Evolutionary conservation across 30 jellyfish, hydroid and myxozoan species (phyloP).

Genomic region (Cassiopea andromeda): DNA sequence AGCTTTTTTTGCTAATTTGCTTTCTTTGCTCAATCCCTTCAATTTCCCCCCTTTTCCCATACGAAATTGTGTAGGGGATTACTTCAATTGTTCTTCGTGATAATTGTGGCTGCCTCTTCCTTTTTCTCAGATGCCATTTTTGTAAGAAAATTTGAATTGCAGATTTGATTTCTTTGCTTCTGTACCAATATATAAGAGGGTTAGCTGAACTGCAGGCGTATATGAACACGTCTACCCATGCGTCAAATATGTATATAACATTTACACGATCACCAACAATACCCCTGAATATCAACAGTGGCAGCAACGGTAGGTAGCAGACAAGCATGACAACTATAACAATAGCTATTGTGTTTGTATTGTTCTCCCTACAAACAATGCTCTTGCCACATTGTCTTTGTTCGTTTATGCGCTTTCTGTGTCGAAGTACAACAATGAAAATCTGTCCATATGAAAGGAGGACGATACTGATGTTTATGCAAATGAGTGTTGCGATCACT

Average conservation of each 20-base stretch:
- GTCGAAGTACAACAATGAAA: constrained; percentile 53
- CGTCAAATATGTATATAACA: constrained; percentile 42
- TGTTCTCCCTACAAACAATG: constrained; percentile 46
- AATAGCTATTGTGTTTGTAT: constrained; percentile 70
- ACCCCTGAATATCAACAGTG: constrained; percentile 53
- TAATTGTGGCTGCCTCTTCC: constrained; percentile 10
- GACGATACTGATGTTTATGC: constrained; percentile 44
- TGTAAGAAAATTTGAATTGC: constrained; percentile 43
- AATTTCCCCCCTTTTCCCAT: neutral
- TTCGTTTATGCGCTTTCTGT: constrained; percentile 60
- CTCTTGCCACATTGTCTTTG: constrained; percentile 31
- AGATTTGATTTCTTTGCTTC: constrained; percentile 66
- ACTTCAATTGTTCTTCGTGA: constrained; percentile 44
- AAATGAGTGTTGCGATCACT: constrained; percentile 33
- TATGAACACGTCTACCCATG: constrained; percentile 76
- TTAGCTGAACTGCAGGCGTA: constrained; percentile 70
- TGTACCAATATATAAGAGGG: constrained; percentile 69
- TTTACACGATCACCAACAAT: constrained; percentile 58
- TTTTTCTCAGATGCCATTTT: constrained; percentile 47
- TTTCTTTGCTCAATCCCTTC: neutral
- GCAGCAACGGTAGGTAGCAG: constrained; percentile 68
- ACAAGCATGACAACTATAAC: constrained; percentile 60
- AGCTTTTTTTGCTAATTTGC: neutral
- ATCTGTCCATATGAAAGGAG: constrained; percentile 63
- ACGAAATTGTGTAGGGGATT: constrained; percentile 20